Percentiles rank a stretch among this genome's conserved stretches.
phyloP scores from a whole-genome alignment of 2,113 vertebrate species.

The Bufo bufo region DNA sequence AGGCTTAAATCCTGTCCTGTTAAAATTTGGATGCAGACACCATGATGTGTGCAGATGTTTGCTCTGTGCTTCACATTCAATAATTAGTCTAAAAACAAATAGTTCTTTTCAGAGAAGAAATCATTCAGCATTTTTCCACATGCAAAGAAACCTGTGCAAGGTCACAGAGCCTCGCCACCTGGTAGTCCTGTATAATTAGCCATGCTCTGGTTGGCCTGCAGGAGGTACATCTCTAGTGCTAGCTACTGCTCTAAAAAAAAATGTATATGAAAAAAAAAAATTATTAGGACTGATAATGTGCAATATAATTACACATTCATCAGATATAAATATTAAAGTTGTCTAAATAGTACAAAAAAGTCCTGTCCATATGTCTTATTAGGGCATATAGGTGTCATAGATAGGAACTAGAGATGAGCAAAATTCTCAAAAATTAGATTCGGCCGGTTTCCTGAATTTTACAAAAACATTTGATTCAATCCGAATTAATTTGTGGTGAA shows the following conservation, averaged over 20 bases:
- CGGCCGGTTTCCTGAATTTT: too few species aligned
- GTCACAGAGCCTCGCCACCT: constrained; percentile 49
- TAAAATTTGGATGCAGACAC: constrained; percentile 48
- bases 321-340: too few species aligned
- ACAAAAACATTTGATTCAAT: too few species aligned
- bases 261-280: background rate
- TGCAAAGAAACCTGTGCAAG: constrained; percentile 47
- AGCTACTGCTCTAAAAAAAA: background rate
- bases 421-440: too few species aligned
- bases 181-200: constrained; percentile 52
- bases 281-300: too few species aligned
- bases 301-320: too few species aligned
- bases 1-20: constrained; percentile 55
- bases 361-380: too few species aligned
- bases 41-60: constrained; percentile 60
- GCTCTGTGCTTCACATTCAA: constrained; percentile 43
- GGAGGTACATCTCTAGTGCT: background rate
- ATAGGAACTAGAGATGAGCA: too few species aligned
- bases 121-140: constrained; percentile 47
- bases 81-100: constrained; percentile 58
- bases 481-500: too few species aligned
- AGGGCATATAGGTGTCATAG: too few species aligned
- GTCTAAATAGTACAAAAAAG: too few species aligned
- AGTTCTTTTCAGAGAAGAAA: constrained; percentile 51
- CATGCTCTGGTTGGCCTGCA: background rate